A percentile compares a stretch with the other conserved stretches of the same genome.
Evolutionary conservation across 2,888 invertebrate genomes (phyloP).

Genomic region (Acleris emargana): DNA sequence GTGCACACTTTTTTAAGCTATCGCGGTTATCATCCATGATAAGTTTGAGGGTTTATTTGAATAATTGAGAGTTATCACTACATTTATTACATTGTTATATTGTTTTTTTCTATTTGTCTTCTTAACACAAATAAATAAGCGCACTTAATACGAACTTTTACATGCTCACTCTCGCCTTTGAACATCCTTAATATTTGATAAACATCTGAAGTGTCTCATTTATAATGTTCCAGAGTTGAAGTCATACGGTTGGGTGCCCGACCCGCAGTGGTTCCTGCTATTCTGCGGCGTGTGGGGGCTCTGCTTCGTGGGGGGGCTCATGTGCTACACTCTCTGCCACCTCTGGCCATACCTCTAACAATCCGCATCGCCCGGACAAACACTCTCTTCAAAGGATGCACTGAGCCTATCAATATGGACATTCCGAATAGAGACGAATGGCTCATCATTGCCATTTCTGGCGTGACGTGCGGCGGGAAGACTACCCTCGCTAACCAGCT

Average conservation of each 20-base stretch:
- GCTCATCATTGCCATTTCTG: conserved; percentile 87
- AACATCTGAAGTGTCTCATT: too few relatives aligned
- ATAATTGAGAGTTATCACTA: too few relatives aligned
- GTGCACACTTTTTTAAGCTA: too few relatives aligned
- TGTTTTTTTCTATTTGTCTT: too few relatives aligned
- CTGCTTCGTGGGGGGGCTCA: conserved; percentile 86
- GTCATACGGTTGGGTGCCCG: conserved; percentile 78
- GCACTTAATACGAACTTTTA: too few relatives aligned
- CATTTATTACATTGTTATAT: too few relatives aligned
- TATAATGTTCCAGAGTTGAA: conserved; percentile 68
- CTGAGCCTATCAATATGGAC: conserved; percentile 13
- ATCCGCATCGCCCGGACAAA: background rate
- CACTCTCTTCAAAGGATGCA: background rate
- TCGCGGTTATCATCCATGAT: too few relatives aligned
- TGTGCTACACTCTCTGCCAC: conserved; percentile 85
- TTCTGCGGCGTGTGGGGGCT: conserved; percentile 85
- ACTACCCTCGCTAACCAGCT: conserved; percentile 87
- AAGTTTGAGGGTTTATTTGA: too few relatives aligned
- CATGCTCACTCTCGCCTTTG: too few relatives aligned
- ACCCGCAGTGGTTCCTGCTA: conserved; percentile 84
- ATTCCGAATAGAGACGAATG: conserved; percentile 46
- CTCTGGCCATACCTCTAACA: conserved; percentile 40
- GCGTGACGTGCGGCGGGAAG: conserved; percentile 94
- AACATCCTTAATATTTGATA: too few relatives aligned
- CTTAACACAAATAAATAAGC: too few relatives aligned